Evolutionary conservation across 2,113 vertebrate genomes (phyloP).

Genomic region (Pedionomus torquatus): DNA sequence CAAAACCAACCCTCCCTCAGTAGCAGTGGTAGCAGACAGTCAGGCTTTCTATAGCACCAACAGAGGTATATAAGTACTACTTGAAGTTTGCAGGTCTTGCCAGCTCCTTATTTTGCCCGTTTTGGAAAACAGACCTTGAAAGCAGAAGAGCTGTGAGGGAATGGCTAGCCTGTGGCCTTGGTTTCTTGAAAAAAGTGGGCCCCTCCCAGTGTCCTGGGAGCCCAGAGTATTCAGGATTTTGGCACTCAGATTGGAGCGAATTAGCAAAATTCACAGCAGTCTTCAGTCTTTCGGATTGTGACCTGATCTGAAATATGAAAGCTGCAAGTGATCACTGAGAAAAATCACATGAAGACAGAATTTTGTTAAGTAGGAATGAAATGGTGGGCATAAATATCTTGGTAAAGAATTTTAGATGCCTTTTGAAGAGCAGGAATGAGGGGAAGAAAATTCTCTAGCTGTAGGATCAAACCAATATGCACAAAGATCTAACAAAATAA

Average conservation of each 20-base stretch:
- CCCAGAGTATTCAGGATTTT: background rate
- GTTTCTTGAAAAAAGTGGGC: background rate
- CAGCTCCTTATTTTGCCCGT: background rate
- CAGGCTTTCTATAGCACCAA: background rate
- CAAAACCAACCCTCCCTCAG: background rate
- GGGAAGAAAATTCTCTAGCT: background rate
- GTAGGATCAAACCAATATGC: background rate
- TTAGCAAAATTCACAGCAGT: background rate
- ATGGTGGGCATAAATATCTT: background rate
- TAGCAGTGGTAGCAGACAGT: background rate
- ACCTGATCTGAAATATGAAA: background rate
- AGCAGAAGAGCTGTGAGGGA: background rate
- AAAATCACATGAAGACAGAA: background rate
- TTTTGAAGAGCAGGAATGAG: background rate
- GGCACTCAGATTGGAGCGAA: background rate
- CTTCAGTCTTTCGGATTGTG: background rate
- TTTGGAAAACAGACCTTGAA: background rate
- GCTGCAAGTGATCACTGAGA: background rate
- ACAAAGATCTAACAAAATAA: background rate
- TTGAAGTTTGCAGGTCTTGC: background rate
- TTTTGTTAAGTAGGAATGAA: background rate
- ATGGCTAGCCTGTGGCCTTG: background rate
- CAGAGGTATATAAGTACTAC: background rate
- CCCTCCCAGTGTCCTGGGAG: background rate
- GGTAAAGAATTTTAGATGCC: background rate